These are phyloP conservation scores for Haliclona indistincta DNA, from an alignment of 37 sponge, comb jelly and placozoan genomes.

Conservation along the genomic window DNA sequence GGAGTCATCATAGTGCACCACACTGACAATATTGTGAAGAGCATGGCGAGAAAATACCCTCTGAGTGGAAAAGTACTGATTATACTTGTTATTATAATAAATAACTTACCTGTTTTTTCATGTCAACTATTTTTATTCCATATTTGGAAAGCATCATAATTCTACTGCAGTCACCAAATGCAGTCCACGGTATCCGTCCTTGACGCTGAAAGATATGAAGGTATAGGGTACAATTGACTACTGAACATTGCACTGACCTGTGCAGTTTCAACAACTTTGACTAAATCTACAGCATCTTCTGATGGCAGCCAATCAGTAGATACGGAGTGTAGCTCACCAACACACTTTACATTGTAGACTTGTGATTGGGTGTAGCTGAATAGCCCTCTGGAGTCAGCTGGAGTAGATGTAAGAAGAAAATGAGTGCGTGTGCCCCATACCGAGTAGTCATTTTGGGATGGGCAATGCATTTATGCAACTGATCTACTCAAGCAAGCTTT, in stretches of 20 bases:
- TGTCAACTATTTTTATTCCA: conserved; percentile 76
- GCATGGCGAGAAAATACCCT: conserved; percentile 69
- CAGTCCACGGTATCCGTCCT: conserved; percentile 70
- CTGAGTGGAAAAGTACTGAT: conserved; percentile 2
- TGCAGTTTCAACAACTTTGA: conserved; percentile 62
- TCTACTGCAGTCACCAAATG: conserved; percentile 32
- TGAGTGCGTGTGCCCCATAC: neutral
- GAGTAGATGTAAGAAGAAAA: conserved; percentile 19
- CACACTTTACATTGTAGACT: conserved; percentile 23
- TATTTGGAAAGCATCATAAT: conserved; percentile 68
- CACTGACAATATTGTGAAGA: conserved; percentile 70
- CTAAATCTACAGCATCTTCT: conserved; percentile 29
- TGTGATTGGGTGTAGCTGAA: conserved; percentile 65
- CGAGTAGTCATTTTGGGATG: neutral
- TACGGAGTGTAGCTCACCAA: conserved; percentile 32
- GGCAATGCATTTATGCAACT: neutral
- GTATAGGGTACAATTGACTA: neutral
- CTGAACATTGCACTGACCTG: conserved; percentile 24
- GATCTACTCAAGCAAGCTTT: neutral
- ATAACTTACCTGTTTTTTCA: conserved; percentile 39
- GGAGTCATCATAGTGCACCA: conserved; percentile 75
- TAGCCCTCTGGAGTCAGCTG: conserved; percentile 12
- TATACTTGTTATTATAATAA: neutral
- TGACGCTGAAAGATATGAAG: conserved; percentile 38
- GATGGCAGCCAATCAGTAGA: neutral